Percentiles rank a stretch among this genome's conserved stretches.
Conservation (phyloP, 2,797 vertebrate species). For the Podargus strigoides region DNA sequence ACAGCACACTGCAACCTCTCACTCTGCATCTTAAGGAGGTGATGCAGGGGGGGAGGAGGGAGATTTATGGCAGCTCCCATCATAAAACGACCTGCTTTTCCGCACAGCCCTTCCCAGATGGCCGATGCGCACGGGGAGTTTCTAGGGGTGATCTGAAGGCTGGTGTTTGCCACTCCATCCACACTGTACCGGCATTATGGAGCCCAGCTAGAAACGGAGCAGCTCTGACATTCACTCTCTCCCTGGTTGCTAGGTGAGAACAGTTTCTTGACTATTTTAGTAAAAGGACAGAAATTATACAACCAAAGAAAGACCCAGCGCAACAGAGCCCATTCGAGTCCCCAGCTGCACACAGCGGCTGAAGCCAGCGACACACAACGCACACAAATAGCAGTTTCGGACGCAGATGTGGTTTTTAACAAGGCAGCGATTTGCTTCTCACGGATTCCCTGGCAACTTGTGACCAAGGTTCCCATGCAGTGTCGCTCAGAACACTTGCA, state of each 20-base stretch:
- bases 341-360: conserved; percentile 8
- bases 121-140: conserved; percentile 32
- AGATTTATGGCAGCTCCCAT: conserved; percentile 55
- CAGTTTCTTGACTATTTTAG: conserved; percentile 43
- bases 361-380: neutral
- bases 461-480: conserved; percentile 26
- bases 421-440: conserved; percentile 50
- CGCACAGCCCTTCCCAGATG: conserved; percentile 39
- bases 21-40: conserved; percentile 51
- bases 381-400: neutral
- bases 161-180: neutral
- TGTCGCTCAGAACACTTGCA: neutral
- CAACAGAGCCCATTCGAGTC: neutral
- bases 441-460: neutral
- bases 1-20: conserved; percentile 34
- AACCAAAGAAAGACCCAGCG: neutral
- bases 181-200: conserved; percentile 31
- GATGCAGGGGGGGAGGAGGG: neutral
- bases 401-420: neutral
- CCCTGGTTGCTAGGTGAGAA: conserved; percentile 60
- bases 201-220: conserved; percentile 16
- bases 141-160: conserved; percentile 40
- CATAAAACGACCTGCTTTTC: conserved; percentile 40
- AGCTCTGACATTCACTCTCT: conserved; percentile 35
- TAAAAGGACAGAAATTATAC: neutral